Evolutionary conservation across 2,888 invertebrate genomes (phyloP), one percentile per base, ranked within the genome.

Genomic region (Eristalinus aeneus): DNA sequence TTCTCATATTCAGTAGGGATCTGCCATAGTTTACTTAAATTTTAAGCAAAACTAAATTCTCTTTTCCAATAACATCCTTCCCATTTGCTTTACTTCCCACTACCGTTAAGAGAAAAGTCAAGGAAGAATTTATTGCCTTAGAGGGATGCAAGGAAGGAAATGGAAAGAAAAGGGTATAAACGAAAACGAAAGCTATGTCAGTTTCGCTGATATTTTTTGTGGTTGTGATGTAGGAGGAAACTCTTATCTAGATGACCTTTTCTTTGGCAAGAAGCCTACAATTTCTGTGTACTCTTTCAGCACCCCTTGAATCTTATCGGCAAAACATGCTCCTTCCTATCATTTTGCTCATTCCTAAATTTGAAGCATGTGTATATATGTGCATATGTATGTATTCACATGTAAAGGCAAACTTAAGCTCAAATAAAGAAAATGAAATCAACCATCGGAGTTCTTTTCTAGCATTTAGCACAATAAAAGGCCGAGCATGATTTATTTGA

Each of bases 81-180:
- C 67, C 67, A 23, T 46, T 67, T 65, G 39, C 20, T 39, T 39
- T 39, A 31, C 20, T 63, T 22, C 63, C 46, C 46, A 46, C 46
- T 16, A 16, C n/a, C 46, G 16, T 16, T 46, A n/a, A 46, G 32
- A n/a, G 63, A 23, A 31, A 31, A 63, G 63, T 63, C 63, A 63
- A 63, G 63, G 27, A 67, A 67, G 67, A 67, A 67, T 67, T 67
- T 67, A 67, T 67, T 67, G 53, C 67, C 46, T 54, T 53, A 22
- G 27, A 31, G 53, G 27, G 16, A 46, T 53, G 53, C 34, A 16
- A 23, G n/a, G 16, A 63, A 23, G 27, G 46, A 53, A 34, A 23
- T 16, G 10, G 10, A 65, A 39, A 46, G 12, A 67, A 67, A 67
- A 53, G 67, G 67, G 34, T 67, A 67, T n/a, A 67, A 67, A 54